Conservation (phyloP, 2,113 vertebrate species). For the Nycticorax nycticorax region DNA sequence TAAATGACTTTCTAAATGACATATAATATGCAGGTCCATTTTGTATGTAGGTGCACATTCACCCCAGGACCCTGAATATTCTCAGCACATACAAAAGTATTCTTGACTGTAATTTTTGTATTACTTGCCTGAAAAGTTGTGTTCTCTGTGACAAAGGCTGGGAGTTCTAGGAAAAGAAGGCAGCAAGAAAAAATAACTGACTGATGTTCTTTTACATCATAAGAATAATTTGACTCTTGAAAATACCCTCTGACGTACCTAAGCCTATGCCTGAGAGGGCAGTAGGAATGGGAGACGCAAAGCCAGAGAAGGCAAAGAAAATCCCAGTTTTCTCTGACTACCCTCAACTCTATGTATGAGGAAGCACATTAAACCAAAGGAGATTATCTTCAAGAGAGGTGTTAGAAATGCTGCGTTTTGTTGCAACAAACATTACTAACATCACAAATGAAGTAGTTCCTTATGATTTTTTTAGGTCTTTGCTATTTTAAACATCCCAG, state of each 20-base stretch:
- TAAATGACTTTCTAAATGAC: neutral
- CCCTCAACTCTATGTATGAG: neutral
- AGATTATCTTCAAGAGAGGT: neutral
- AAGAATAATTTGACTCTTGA: neutral
- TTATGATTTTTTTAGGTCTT: rapidly evolving
- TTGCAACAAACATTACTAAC: neutral
- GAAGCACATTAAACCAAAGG: neutral
- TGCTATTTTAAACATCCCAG: neutral
- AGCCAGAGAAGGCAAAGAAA: neutral
- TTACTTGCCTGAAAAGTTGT: neutral
- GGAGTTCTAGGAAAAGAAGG: neutral
- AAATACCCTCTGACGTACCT: neutral
- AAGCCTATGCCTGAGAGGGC: neutral
- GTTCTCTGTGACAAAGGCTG: neutral
- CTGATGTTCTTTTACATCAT: neutral
- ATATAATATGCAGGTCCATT: neutral
- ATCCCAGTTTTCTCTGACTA: neutral
- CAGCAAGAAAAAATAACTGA: neutral
- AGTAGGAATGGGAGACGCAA: neutral
- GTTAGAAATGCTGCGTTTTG: neutral
- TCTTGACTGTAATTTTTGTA: neutral
- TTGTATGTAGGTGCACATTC: neutral
- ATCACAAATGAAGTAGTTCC: neutral
- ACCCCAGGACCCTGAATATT: neutral
- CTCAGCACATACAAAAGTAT: neutral